A percentile compares a stretch with the other conserved stretches of the same genome.
Evolutionary conservation across 2,797 vertebrate genomes (phyloP).

Genomic region (Acipenser transmontanus): DNA sequence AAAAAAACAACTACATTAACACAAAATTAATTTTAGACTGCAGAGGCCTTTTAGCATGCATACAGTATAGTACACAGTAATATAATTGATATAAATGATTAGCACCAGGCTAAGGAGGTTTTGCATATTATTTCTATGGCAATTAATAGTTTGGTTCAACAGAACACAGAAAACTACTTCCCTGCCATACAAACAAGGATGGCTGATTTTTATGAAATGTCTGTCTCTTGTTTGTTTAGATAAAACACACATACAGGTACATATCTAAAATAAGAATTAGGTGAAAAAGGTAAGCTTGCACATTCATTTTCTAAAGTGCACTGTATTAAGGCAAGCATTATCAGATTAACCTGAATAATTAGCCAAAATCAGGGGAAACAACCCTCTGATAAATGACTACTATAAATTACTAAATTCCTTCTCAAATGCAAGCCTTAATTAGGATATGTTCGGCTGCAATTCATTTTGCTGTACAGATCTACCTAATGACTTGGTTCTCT

Average conservation of each 20-base stretch:
- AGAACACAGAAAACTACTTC: no score
- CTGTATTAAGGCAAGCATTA: background rate
- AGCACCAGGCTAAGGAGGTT: no score
- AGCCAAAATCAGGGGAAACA: background rate
- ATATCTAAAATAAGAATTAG: background rate
- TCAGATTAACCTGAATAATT: background rate
- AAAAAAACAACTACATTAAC: no score
- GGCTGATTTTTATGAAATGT: no score
- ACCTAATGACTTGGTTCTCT: constrained; percentile 2
- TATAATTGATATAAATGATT: no score
- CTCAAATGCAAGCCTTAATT: background rate
- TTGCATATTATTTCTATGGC: no score
- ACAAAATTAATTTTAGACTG: no score
- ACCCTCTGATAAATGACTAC: background rate
- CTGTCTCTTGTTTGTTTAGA: no score
- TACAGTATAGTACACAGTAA: no score
- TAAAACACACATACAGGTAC: background rate
- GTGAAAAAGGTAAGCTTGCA: background rate
- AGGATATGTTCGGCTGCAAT: background rate
- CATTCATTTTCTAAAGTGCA: background rate
- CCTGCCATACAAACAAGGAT: no score
- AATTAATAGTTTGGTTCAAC: no score
- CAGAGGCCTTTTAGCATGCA: no score
- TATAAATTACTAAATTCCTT: background rate
- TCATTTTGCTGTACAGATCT: constrained; percentile 6